A percentile compares a stretch with the other conserved stretches of the same genome.
phyloP scores from a whole-genome alignment of 2,888 invertebrate species.

The Mythimna pallens region DNA sequence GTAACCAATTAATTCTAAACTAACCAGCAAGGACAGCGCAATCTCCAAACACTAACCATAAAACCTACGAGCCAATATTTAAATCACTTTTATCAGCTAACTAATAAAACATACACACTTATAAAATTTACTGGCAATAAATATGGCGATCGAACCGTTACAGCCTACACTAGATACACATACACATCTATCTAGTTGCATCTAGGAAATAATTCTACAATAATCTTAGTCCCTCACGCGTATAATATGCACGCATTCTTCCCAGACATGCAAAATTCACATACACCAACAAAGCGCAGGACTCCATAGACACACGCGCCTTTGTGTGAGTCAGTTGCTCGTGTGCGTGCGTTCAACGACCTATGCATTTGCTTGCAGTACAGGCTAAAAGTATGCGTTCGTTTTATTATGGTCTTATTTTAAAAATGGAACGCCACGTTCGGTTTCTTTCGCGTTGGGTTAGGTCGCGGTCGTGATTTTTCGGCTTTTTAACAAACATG shows the following conservation, averaged over 20 bases:
- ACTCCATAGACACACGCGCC: conserved; percentile 66
- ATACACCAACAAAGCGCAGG: conserved; percentile 80
- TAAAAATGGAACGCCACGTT: conserved; percentile 87
- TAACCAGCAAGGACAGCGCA: conserved; percentile 56
- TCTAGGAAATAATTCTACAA: conserved; percentile 90
- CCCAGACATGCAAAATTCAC: conserved; percentile 89
- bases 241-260: conserved; percentile 88
- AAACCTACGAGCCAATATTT: conserved; percentile 74
- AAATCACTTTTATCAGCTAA: conserved; percentile 79
- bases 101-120: conserved; percentile 81
- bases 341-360: conserved; percentile 87
- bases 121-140: conserved; percentile 87
- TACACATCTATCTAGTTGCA: conserved; percentile 74
- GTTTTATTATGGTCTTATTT: conserved; percentile 90
- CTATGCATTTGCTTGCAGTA: conserved; percentile 89
- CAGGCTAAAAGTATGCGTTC: conserved; percentile 90
- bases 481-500: conserved; percentile 61
- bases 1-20: conserved; percentile 46
- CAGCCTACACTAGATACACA: conserved; percentile 67
- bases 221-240: conserved; percentile 87
- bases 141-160: conserved; percentile 83
- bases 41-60: conserved; percentile 61
- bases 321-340: conserved; percentile 71
- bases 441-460: conserved; percentile 86
- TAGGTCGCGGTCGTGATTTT: conserved; percentile 84